Evolutionary conservation across 1,140 invertebrate species (phyloP).

Genomic region (Aphelinus certus): DNA sequence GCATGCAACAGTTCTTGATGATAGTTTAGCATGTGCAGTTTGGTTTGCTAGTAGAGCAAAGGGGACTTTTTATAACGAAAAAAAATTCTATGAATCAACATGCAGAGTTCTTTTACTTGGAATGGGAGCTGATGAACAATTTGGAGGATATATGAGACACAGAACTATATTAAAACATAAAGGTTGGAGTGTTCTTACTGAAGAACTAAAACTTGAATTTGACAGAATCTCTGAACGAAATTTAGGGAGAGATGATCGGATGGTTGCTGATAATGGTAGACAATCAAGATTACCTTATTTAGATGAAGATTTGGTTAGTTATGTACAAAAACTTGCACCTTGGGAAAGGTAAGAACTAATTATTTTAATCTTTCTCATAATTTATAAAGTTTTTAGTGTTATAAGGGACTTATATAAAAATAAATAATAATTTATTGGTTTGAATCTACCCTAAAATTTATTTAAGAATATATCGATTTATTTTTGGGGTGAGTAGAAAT

Average conservation of each 20-base stretch:
- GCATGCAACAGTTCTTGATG: conserved; percentile 89
- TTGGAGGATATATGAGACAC: conserved; percentile 93
- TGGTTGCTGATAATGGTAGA: conserved; percentile 81
- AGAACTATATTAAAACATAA: conserved; percentile 74
- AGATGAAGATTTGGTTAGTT: conserved; percentile 88
- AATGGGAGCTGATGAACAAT: conserved; percentile 96
- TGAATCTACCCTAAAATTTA: background rate
- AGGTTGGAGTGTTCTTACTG: conserved; percentile 74
- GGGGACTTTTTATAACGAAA: conserved; percentile 62
- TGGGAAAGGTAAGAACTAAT: conserved; percentile 74
- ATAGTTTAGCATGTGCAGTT: conserved; percentile 91
- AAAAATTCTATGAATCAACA: conserved; percentile 68
- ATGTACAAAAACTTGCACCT: conserved; percentile 75
- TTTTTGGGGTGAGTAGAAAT: background rate
- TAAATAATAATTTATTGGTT: too few species aligned
- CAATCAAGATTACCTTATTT: conserved; percentile 91
- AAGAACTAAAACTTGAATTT: conserved; percentile 82
- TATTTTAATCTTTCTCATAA: background rate
- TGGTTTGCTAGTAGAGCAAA: conserved; percentile 92
- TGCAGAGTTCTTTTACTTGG: conserved; percentile 86
- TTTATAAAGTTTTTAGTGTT: too few species aligned
- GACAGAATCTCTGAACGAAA: conserved; percentile 89
- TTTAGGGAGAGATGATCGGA: conserved; percentile 92
- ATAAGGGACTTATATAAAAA: too few species aligned
- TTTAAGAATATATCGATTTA: background rate